Conservation (phyloP, 2,888 invertebrate species). For the Cremastinae sp. region DNA sequence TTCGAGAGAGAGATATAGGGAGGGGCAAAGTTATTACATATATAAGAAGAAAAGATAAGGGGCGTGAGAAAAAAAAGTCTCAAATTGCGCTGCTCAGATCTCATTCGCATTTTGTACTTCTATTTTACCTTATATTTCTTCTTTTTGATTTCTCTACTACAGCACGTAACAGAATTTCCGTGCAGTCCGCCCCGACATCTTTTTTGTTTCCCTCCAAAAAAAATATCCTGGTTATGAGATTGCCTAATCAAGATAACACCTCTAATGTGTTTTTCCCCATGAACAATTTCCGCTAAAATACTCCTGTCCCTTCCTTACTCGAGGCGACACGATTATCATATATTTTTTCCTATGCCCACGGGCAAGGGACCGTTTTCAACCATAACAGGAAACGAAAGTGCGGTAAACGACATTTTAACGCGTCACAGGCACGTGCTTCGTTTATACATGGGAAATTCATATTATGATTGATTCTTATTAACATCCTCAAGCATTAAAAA, state of each 20-base stretch:
- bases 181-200: background rate
- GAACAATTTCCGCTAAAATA: slow-evolving; percentile 26
- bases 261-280: slow-evolving; percentile 46
- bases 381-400: too few relatives aligned
- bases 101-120: background rate
- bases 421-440: background rate
- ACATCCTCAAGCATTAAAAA: too few relatives aligned
- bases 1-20: too few relatives aligned
- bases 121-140: background rate
- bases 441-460: background rate
- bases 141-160: background rate
- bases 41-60: background rate
- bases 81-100: slow-evolving; percentile 26
- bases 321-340: background rate
- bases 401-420: background rate
- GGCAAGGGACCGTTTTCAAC: too few relatives aligned
- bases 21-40: too few relatives aligned
- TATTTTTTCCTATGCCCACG: background rate
- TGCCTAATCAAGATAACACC: slow-evolving; percentile 46
- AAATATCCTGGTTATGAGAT: slow-evolving; percentile 27
- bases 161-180: slow-evolving; percentile 16
- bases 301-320: slow-evolving; percentile 3
- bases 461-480: too few relatives aligned
- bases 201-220: background rate
- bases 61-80: slow-evolving; percentile 17